Evolutionary conservation across 1,140 invertebrate species (phyloP).

Genomic region (Pomacea maculata): DNA sequence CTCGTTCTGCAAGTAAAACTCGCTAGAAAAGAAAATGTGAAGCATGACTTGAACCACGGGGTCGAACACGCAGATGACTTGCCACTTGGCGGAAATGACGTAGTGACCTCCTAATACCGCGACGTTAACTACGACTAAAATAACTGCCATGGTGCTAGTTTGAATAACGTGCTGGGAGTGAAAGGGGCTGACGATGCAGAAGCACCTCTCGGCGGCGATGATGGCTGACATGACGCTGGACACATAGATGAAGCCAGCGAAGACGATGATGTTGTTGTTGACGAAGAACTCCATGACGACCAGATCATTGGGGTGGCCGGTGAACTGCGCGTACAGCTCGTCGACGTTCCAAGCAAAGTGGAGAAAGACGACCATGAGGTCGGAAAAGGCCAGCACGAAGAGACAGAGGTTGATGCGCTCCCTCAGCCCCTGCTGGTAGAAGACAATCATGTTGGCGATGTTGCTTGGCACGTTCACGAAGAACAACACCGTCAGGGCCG

Average conservation of each 20-base stretch:
- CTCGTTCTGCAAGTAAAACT: slow-evolving; percentile 10
- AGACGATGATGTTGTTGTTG: slow-evolving; percentile 17
- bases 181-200: slow-evolving; percentile 18
- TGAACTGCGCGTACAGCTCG: slow-evolving; percentile 11
- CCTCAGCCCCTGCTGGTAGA: slow-evolving; percentile 7
- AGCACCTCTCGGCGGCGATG: slow-evolving; percentile 24
- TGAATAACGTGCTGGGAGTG: slow-evolving; percentile 3
- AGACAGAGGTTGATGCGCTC: slow-evolving; percentile 23
- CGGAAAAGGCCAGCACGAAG: slow-evolving; percentile 7
- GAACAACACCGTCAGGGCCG: slow-evolving; percentile 15
- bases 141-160: slow-evolving; percentile 3
- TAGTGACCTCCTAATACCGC: slow-evolving; percentile 4
- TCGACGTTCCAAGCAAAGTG: slow-evolving; percentile 17
- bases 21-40: slow-evolving; percentile 10
- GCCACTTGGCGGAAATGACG: slow-evolving; percentile 10
- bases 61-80: slow-evolving; percentile 12
- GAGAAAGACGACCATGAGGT: slow-evolving; percentile 2
- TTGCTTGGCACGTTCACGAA: slow-evolving; percentile 16
- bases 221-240: slow-evolving; percentile 19
- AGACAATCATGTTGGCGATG: slow-evolving; percentile 22
- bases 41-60: background rate
- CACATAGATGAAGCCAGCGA: slow-evolving; percentile 23
- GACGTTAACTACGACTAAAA: slow-evolving; percentile 9
- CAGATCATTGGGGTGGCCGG: background rate
- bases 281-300: slow-evolving; percentile 14